Evolutionary conservation across 2,797 vertebrate species (phyloP).

Genomic region (Lacerta agilis): DNA sequence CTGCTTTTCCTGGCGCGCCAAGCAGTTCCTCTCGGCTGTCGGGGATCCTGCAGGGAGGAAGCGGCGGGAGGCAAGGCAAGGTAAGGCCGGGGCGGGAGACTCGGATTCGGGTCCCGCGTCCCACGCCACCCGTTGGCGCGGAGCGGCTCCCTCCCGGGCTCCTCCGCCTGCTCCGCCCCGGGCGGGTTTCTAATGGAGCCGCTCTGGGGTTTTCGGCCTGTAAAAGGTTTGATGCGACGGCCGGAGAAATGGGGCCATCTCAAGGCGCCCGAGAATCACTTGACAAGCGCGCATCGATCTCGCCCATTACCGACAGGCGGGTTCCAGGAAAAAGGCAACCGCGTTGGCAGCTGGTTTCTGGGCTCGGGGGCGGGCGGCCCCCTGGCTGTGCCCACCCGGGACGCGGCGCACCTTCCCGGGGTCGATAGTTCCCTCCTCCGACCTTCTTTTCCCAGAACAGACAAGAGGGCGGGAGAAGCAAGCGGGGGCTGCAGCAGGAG

Average conservation of each 20-base stretch:
- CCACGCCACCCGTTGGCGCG: too few relatives aligned
- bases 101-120: too few relatives aligned
- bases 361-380: neutral
- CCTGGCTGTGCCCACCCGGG: too few relatives aligned
- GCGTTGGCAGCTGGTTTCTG: neutral
- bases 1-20: too few relatives aligned
- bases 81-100: too few relatives aligned
- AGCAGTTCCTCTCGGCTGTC: too few relatives aligned
- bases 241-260: neutral
- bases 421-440: neutral
- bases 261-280: neutral
- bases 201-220: neutral
- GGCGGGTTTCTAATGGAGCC: neutral
- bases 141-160: too few relatives aligned
- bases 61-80: too few relatives aligned
- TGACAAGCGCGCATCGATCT: conserved; percentile 55
- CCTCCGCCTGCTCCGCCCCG: too few relatives aligned
- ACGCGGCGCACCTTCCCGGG: neutral
- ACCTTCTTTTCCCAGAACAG: neutral
- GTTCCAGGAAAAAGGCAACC: conserved; percentile 44
- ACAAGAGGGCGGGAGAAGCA: rapidly evolving
- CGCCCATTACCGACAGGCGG: conserved; percentile 25
- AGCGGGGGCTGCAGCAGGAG: too few relatives aligned
- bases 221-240: neutral
- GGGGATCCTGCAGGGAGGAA: too few relatives aligned